Evolutionary conservation across 1,140 invertebrate genomes (phyloP).

Genomic region (Triops cancriformis): DNA sequence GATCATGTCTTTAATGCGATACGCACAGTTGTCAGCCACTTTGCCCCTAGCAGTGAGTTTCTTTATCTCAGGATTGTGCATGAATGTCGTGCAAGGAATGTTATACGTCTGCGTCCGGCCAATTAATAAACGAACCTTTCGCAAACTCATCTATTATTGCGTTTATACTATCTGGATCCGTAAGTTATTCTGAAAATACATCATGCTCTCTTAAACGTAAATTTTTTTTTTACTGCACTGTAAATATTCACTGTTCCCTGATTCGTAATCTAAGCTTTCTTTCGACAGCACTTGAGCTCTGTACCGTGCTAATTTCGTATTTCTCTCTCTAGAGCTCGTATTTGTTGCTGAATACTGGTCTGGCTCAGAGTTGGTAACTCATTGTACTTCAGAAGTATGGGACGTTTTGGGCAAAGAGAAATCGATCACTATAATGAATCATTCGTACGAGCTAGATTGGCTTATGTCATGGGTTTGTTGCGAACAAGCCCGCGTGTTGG

Average conservation of each 20-base stretch:
- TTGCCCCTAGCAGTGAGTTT: conserved; percentile 66
- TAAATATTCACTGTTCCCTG: too few species aligned
- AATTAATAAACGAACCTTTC: conserved; percentile 64
- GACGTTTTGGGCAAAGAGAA: conserved; percentile 80
- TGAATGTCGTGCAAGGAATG: conserved; percentile 70
- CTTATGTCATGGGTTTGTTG: conserved; percentile 78
- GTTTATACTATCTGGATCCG: conserved; percentile 80
- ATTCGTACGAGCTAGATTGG: conserved; percentile 93
- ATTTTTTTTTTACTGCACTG: too few species aligned
- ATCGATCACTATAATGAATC: conserved; percentile 85
- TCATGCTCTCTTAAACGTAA: background rate
- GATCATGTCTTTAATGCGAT: background rate
- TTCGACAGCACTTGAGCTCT: background rate
- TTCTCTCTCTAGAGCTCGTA: conserved; percentile 65
- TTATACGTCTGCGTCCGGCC: conserved; percentile 65
- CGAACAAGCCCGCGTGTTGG: conserved; percentile 64
- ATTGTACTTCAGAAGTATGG: conserved; percentile 64
- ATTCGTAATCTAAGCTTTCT: conserved; percentile 26
- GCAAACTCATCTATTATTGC: conserved; percentile 85
- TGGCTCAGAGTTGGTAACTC: conserved; percentile 58
- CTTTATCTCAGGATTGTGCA: conserved; percentile 75
- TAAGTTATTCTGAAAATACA: conserved; percentile 54
- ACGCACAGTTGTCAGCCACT: background rate
- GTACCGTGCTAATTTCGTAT: conserved; percentile 26
- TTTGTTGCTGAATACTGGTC: conserved; percentile 92